phyloP scores from a whole-genome alignment of 2,113 vertebrate genomes.

The Lagenorhynchus albirostris region DNA sequence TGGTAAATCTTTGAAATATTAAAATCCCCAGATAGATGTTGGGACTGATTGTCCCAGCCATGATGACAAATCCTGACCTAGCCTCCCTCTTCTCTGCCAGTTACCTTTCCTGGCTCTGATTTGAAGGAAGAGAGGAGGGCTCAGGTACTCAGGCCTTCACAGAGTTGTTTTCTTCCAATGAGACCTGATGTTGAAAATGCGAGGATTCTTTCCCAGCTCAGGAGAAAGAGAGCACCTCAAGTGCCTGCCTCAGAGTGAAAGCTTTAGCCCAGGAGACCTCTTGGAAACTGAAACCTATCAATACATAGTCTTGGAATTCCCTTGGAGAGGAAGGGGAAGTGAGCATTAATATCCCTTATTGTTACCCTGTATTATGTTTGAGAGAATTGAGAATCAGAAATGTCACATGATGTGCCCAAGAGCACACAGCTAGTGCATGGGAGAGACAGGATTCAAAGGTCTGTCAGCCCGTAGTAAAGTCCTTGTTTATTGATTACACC shows the following conservation, averaged over 20 bases:
- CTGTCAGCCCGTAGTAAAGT: not conserved
- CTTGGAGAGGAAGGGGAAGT: not conserved
- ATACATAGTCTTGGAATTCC: not conserved
- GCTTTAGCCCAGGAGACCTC: not conserved
- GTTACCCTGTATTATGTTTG: not conserved
- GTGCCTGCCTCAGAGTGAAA: not conserved
- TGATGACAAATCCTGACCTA: not conserved
- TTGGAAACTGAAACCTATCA: not conserved
- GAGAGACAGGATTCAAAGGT: not conserved
- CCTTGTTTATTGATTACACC: not conserved
- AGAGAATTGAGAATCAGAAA: not conserved
- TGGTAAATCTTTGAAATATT: slow-evolving; percentile 14
- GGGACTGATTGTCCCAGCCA: not conserved
- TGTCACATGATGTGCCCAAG: not conserved
- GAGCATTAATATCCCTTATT: not conserved
- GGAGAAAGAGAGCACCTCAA: not conserved
- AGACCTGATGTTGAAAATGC: not conserved
- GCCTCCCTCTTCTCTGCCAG: not conserved
- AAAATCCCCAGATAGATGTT: not conserved
- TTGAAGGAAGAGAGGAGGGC: not conserved
- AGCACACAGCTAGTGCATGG: not conserved
- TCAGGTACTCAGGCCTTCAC: not conserved
- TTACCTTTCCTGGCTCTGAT: not conserved
- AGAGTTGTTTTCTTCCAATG: not conserved
- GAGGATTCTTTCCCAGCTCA: not conserved